A percentile compares a stretch with the other conserved stretches of the same genome.
These are phyloP conservation scores for Drosophila nigromelanica DNA, from an alignment of 1,140 invertebrate species.

Conservation along the genomic window DNA sequence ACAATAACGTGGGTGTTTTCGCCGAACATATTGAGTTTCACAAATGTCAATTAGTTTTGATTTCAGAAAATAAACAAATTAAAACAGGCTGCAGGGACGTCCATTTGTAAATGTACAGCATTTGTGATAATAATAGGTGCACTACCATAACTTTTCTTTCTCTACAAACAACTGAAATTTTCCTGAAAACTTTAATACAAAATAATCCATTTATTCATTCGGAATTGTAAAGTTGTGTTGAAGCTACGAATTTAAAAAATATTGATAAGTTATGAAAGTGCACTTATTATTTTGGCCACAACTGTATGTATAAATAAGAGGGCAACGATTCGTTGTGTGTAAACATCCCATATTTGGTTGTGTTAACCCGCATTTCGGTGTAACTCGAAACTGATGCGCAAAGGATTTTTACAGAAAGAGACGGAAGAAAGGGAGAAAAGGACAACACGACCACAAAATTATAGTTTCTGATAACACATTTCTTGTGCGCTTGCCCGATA, in stretches of 20 bases:
- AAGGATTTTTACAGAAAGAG: not conserved
- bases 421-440: not conserved
- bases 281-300: not conserved
- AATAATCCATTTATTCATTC: no score
- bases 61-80: conserved; percentile 54
- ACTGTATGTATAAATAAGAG: no score
- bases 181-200: no score
- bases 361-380: conserved; percentile 46
- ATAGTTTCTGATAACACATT: not conserved
- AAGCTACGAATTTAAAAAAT: no score
- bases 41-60: conserved; percentile 63
- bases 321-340: not conserved
- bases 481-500: no score
- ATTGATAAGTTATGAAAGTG: not conserved
- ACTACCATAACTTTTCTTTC: no score
- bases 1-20: not conserved
- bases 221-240: no score
- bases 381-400: conserved; percentile 49
- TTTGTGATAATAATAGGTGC: no score
- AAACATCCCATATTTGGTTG: conserved; percentile 13
- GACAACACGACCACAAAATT: not conserved
- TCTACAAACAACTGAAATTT: no score
- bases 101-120: no score
- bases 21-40: conserved; percentile 46
- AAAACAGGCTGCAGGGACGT: conserved; percentile 32